Percentiles rank a stretch among this genome's conserved stretches.
Conservation (phyloP, 2,113 vertebrate genomes). For the Microcebus griseorufus region DNA sequence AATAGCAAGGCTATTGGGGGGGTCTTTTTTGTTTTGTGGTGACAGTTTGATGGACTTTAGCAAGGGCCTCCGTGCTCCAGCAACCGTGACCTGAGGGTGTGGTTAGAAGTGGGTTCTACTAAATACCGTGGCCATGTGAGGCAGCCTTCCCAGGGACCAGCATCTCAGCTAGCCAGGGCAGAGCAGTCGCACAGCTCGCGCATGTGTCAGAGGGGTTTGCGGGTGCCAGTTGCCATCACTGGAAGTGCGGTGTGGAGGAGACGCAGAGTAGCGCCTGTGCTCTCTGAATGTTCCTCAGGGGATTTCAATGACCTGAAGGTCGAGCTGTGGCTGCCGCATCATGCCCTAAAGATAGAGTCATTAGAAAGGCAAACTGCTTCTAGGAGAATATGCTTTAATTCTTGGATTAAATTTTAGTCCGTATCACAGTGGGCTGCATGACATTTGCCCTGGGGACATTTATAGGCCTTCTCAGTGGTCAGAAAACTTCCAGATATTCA, state of each 20-base stretch:
- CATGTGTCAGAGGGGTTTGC: conserved; percentile 3
- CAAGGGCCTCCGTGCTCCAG: not conserved
- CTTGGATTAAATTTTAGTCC: conserved; percentile 42
- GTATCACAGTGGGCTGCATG: not conserved
- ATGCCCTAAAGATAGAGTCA: conserved; percentile 8
- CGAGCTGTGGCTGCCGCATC: conserved; percentile 7
- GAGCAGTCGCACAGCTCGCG: not conserved
- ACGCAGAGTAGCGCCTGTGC: not conserved
- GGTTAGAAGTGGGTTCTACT: not conserved
- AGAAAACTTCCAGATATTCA: not conserved
- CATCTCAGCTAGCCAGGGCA: not conserved
- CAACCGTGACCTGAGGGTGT: not conserved
- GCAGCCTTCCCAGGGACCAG: not conserved
- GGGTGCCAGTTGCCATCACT: conserved; percentile 6
- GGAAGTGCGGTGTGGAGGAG: conserved; percentile 14
- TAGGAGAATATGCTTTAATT: not conserved
- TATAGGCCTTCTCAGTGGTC: not conserved
- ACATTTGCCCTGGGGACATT: not conserved
- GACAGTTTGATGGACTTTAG: not conserved
- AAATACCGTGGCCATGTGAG: accelerated
- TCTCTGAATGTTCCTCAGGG: not conserved
- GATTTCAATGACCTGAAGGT: conserved; percentile 37
- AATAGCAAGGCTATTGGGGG: not conserved
- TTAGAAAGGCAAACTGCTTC: conserved; percentile 38
- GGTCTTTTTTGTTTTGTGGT: not conserved